Conservation (phyloP, 1,140 invertebrate species). For the Drosophila rhopaloa region DNA sequence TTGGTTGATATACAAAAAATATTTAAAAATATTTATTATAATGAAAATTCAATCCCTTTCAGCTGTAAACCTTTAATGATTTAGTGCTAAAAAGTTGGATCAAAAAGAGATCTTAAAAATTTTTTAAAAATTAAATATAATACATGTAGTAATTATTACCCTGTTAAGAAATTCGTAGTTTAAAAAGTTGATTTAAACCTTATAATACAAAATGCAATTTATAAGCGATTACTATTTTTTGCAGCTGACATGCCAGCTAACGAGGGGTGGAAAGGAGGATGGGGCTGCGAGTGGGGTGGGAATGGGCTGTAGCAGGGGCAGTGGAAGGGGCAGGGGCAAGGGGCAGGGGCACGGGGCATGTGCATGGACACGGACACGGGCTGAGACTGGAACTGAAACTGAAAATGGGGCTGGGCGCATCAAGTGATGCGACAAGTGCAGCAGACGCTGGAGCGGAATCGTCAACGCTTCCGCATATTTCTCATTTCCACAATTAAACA, state of each 20-base stretch:
- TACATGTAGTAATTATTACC: no score
- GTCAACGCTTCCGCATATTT: conserved; percentile 83
- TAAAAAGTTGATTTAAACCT: no score
- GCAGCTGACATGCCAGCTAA: conserved; percentile 54
- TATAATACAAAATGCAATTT: background rate
- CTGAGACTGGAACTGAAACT: conserved; percentile 9
- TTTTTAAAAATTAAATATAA: no score
- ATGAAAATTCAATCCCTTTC: no score
- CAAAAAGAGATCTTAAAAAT: no score
- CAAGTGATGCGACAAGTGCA: conserved; percentile 83
- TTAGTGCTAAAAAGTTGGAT: no score
- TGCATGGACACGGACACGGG: conserved; percentile 22
- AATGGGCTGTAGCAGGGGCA: background rate
- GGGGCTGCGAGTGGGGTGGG: conserved; percentile 17
- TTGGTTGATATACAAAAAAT: no score
- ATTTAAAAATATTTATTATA: no score
- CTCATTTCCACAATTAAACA: conserved; percentile 83
- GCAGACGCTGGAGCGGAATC: conserved; percentile 72
- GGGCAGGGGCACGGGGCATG: conserved; percentile 6
- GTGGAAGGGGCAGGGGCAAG: background rate
- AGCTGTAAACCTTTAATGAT: no score
- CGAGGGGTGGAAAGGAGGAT: conserved; percentile 26
- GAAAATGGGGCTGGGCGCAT: conserved; percentile 51
- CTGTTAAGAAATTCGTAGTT: no score
- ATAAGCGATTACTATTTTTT: background rate